Percentiles rank a stretch among this genome's conserved stretches.
phyloP scores from a whole-genome alignment of 2,113 vertebrate species.

The Triplophysa rosa region DNA sequence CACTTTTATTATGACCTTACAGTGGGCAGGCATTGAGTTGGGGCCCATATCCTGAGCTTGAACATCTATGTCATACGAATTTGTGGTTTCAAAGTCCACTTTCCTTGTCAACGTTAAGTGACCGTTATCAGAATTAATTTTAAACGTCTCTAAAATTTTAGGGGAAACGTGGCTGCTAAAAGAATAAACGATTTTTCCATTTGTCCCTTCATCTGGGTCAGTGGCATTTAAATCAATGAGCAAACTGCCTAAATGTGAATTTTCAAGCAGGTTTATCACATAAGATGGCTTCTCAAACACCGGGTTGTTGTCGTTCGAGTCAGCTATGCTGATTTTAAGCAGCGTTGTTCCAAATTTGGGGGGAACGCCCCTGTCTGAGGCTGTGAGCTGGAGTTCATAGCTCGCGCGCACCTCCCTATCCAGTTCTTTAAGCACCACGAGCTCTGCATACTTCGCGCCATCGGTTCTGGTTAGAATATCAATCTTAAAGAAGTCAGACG shows the following conservation, averaged over 20 bases:
- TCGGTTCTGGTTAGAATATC: conserved; percentile 89
- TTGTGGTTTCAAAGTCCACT: conserved; percentile 88
- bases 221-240: conserved; percentile 94
- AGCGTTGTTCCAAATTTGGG: conserved; percentile 86
- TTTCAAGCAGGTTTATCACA: conserved; percentile 85
- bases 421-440: conserved; percentile 88
- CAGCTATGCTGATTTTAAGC: conserved; percentile 88
- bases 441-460: conserved; percentile 91
- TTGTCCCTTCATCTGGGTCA: conserved; percentile 93
- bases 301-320: conserved; percentile 98
- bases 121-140: conserved; percentile 87
- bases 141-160: conserved; percentile 91
- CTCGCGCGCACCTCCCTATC: conserved; percentile 85
- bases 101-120: conserved; percentile 85
- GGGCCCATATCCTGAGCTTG: conserved; percentile 97
- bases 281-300: conserved; percentile 87
- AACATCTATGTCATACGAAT: conserved; percentile 92
- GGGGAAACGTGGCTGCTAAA: conserved; percentile 94
- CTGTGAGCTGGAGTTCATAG: conserved; percentile 91
- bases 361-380: conserved; percentile 90
- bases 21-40: conserved; percentile 95
- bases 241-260: conserved; percentile 83
- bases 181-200: conserved; percentile 92
- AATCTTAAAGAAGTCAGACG: conserved; percentile 86
- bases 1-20: conserved; percentile 93